A percentile compares a stretch with the other conserved stretches of the same genome.
These are phyloP conservation scores for Anomalospiza imberbis DNA, from an alignment of 2,797 vertebrate species.

Conservation along the genomic window DNA sequence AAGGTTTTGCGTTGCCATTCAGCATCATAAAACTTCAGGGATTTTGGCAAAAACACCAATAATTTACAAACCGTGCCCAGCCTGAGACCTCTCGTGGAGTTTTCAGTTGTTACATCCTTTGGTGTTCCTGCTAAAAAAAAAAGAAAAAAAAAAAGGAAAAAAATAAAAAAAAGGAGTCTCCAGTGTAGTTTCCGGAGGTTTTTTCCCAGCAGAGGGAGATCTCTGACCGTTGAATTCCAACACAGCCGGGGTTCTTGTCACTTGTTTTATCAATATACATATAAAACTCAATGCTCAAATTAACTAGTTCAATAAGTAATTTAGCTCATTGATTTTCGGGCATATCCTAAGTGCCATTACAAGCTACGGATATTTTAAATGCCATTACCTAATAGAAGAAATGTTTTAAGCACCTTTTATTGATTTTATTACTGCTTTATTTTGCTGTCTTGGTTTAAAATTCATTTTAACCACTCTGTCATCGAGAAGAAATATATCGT, in stretches of 20 bases:
- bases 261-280: constrained; percentile 80
- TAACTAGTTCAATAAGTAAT: constrained; percentile 87
- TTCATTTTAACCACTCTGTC: constrained; percentile 84
- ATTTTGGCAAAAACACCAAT: not conserved
- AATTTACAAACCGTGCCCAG: not conserved
- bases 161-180: not conserved
- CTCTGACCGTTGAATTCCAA: constrained; percentile 52
- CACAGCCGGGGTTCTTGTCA: constrained; percentile 27
- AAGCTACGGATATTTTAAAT: constrained; percentile 87
- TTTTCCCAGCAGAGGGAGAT: constrained; percentile 76
- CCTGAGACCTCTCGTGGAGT: not conserved
- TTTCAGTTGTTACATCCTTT: not conserved
- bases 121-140: not conserved
- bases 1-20: not conserved
- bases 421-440: constrained; percentile 87
- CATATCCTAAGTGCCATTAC: constrained; percentile 85
- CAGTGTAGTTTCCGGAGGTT: not conserved
- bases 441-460: constrained; percentile 85
- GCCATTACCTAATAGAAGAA: constrained; percentile 86
- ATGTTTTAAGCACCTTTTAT: constrained; percentile 86
- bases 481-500: constrained; percentile 83
- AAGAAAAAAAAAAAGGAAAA: too few relatives aligned
- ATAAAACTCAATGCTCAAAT: constrained; percentile 84
- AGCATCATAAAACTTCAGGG: too few relatives aligned
- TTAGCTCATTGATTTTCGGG: constrained; percentile 85